phyloP scores from a whole-genome alignment of 2,888 invertebrate genomes.

The Tridacna crocea region DNA sequence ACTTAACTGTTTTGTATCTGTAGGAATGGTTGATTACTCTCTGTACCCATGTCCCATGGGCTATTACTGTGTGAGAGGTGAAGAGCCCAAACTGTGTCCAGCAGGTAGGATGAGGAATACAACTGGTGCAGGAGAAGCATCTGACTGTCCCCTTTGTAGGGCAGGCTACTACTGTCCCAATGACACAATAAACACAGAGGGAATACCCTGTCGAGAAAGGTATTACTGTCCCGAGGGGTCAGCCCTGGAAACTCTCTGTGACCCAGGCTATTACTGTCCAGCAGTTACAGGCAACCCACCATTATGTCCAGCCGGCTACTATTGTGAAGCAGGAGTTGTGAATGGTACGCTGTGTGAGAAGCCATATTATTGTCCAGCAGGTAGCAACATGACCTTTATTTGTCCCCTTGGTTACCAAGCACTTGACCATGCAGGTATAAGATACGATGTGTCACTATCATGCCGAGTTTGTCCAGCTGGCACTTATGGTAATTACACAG shows the following conservation, averaged over 20 bases:
- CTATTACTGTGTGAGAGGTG: constrained; percentile 77
- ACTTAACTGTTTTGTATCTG: constrained; percentile 1
- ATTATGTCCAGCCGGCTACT: constrained; percentile 80
- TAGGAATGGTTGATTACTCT: constrained; percentile 78
- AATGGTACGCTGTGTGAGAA: constrained; percentile 74
- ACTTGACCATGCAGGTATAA: constrained; percentile 70
- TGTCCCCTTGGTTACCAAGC: constrained; percentile 80
- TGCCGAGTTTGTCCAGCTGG: constrained; percentile 80
- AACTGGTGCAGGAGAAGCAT: constrained; percentile 71
- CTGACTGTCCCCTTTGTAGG: constrained; percentile 77
- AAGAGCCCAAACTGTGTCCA: constrained; percentile 80
- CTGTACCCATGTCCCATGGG: constrained; percentile 80
- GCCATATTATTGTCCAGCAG: constrained; percentile 81
- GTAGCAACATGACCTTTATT: constrained; percentile 75
- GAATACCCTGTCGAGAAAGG: constrained; percentile 77
- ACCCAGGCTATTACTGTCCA: constrained; percentile 77
- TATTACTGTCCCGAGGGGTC: constrained; percentile 80
- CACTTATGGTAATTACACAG: constrained; percentile 79
- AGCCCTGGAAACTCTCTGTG: constrained; percentile 75
- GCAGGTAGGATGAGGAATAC: constrained; percentile 79
- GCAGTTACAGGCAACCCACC: constrained; percentile 77
- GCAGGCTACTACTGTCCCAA: constrained; percentile 80
- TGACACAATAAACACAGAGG: constrained; percentile 77
- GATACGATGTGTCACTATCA: constrained; percentile 68
- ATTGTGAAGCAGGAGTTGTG: constrained; percentile 79